Evolutionary conservation across 64 coral and sea anemone species (phyloP).

Genomic region (Catalaphyllia jardinei): DNA sequence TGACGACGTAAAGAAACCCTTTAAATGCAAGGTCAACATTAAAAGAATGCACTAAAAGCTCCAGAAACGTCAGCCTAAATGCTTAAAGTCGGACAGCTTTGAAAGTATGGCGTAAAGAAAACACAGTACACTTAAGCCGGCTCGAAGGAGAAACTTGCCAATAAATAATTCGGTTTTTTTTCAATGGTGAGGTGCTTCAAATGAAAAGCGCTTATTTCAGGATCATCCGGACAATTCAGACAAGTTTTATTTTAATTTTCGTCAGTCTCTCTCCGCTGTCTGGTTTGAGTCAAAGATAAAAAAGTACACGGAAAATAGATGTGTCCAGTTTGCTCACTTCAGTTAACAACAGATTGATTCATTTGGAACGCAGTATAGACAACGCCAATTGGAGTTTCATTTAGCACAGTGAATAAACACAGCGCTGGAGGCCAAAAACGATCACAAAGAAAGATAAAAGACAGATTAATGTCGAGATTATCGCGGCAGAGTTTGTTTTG

Average conservation of each 20-base stretch:
- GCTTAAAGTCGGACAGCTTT: neutral
- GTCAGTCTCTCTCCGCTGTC: neutral
- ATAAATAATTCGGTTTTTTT: no score
- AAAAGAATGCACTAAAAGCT: neutral
- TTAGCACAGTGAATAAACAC: neutral
- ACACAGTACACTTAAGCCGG: neutral
- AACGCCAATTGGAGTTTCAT: slow-evolving; percentile 4
- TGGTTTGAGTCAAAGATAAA: neutral
- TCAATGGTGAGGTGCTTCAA: no score
- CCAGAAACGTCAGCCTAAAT: neutral
- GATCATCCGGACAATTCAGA: neutral
- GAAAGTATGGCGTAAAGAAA: neutral
- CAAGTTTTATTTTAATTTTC: neutral
- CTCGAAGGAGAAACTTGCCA: neutral
- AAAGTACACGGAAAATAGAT: neutral
- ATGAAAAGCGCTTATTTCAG: no score
- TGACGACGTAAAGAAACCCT: no score
- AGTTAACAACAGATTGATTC: neutral
- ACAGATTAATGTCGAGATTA: neutral
- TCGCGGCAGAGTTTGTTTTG: neutral
- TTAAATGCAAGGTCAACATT: neutral
- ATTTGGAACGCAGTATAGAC: neutral
- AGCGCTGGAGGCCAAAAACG: neutral
- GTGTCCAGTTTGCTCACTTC: no score
- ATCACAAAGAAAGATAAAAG: neutral